phyloP scores from a whole-genome alignment of 2,797 vertebrate genomes.

The Schizothorax lantsangensis region DNA sequence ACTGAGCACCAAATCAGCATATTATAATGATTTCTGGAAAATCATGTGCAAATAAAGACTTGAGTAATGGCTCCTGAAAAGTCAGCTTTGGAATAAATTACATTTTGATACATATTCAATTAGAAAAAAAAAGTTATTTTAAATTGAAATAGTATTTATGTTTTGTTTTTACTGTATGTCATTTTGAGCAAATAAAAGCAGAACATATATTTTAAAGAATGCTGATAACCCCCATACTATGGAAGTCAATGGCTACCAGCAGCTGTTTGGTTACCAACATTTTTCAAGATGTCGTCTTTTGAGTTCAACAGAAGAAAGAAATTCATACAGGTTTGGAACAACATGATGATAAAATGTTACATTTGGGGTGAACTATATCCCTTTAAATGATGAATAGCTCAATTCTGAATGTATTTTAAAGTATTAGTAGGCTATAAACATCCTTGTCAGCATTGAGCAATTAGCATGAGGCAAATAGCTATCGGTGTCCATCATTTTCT shows the following conservation, averaged over 20 bases:
- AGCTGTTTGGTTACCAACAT: no score
- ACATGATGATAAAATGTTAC: background rate
- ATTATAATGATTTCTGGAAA: background rate
- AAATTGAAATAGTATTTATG: background rate
- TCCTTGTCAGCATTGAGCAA: conserved; percentile 28
- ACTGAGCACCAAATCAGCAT: background rate
- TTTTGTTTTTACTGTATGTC: background rate
- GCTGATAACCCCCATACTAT: background rate
- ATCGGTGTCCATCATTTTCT: background rate
- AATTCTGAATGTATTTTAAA: background rate
- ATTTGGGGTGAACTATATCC: background rate
- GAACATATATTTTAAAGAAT: background rate
- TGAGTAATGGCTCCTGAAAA: conserved; percentile 15
- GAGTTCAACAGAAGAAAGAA: background rate
- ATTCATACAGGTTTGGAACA: background rate
- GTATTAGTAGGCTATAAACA: conserved; percentile 33
- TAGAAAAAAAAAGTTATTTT: conserved; percentile 5
- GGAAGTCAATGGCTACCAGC: background rate
- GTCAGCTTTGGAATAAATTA: background rate
- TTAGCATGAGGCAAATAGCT: conserved; percentile 26
- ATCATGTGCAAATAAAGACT: background rate
- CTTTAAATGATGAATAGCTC: background rate
- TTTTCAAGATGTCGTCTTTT: background rate
- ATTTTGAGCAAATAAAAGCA: background rate
- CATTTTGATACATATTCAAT: background rate